Base-by-base conservation (phyloP, 2,888 invertebrate species). In the Boloria selene region DNA sequence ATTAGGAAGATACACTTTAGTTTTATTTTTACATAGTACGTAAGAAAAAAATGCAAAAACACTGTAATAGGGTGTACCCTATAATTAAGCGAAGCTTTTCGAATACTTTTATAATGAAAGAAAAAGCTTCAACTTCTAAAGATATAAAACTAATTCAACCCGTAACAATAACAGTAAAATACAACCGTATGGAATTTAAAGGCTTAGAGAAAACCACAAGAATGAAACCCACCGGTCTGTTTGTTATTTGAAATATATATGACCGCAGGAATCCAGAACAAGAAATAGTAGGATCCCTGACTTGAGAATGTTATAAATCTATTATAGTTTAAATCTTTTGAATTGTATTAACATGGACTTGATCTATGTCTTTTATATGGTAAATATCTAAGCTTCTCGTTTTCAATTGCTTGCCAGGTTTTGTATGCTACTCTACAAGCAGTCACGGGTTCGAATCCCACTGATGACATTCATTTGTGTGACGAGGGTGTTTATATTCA, bases 191-290 rank as follows among this genome's bases (percentile, higher is more conserved):
- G 47, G 18, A 53, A 53, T 52, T 59, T 31, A 58, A 51, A 58
- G 26, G 14, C n/a, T 56, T 63, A 63, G n/a, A 56, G n/a, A 49
- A 52, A 50, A 44, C 64, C 62, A 47, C 62, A 62, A 66, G 17
- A 66, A 61, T 67, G 64, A 69, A 67, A 61, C 58, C 67, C 53
- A 67, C 50, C 61, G 53, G 44, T 22, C 56, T 64, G 64, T 67
- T 69, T 69, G 69, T 61, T 55, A 64, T 63, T 65, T 60, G 55
- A 64, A 67, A 65, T 69, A 18, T 56, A 67, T 65, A 61, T 65
- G 22, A 70, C 65, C 63, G 26, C 69, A 69, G 58, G 67, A 64
- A 69, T 69, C 54, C 16, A 63, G 61, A 42, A 44, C 47, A 45
- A 38, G 50, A 59, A 44, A 47, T 60, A 60, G 38, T 14, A 53